Base-by-base conservation (phyloP, 2,113 vertebrate genomes). In the Rhegmatorhina hoffmannsi region DNA sequence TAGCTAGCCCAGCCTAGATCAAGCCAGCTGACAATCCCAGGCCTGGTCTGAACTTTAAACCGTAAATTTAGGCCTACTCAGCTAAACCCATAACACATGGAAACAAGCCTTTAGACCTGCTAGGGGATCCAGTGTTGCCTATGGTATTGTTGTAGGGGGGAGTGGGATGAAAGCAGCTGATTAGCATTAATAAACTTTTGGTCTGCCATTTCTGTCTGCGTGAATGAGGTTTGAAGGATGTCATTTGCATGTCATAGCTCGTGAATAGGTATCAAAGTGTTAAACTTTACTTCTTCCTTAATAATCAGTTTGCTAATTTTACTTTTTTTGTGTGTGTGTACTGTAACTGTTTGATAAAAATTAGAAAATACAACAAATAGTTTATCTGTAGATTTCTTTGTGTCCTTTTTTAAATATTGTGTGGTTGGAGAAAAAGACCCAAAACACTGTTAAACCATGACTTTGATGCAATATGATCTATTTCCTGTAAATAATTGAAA, bases 401-500 rank as follows among this genome's bases (percentile, higher is more conserved):
- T 43, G 26, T 26, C 17, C 2, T 69, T 68, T 81, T 68, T 31
- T 1, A 28, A 91, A 75, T 74, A 85, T 87, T 77, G 68, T 14
- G 63, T 90, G 46, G 19, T 29, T 87, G 76, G 36, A 90, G 53
- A 36, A 73, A 94, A 92, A 50, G 63, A 89, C 76, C 88, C 67
- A 6, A 73, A 92, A 62, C 25, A 34, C 40, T 55, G 26, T 77
- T 96, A 94, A 86, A 85, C 29, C 70, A 82, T 93, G 66, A 72
- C 50, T 74, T 79, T 74, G 8, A 80, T 58, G 46, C 21, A 82
- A 67, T 77, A 36, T 77, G 78, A 56, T 52, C 58, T 72, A 77
- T 82, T 94, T 97, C 93, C 88, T 90, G 69, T 85, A 64, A 87
- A 75, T 76, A 94, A 94, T 56, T 90, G 96, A 95, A 89, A 96